Evolutionary conservation across 2,797 vertebrate genomes (phyloP), one percentile per base, ranked within the genome.

Genomic region (Sebastes itinus): DNA sequence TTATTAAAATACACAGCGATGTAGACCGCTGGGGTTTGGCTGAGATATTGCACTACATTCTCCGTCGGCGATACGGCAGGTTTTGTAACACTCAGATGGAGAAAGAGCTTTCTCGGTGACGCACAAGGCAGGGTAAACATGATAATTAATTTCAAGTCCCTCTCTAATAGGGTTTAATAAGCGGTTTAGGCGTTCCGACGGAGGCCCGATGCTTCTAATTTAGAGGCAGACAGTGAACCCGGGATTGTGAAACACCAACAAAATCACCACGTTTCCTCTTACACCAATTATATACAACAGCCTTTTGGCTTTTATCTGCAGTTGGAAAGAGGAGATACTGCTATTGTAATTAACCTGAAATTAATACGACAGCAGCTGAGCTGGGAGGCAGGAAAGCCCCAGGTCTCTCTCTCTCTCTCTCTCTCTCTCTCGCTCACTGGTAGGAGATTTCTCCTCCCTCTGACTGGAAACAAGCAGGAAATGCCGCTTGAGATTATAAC

Each of bases 291-390:
- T n/a, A 83, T 49, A 81, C 78, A 66, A 82, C 55, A 87, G 72
- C 78, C 56, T 83, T 83, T 89, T 85, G 88, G 83, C 82, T 89
- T 89, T 89, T 90, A 92, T 91, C 90, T 91, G 67, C 76, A 60
- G 77, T 83, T 79, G 22, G 71, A 85, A 87, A 82, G 68, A 35
- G 13, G 67, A 81, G 87, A 88, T 84, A 87, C 77, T 49, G 54
- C 66, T 23, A 58, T 72, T 83, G 87, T 86, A 92, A 92, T 92
- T 93, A 94, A 93, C 91, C 89, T 90, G 68, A 84, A 93, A 91
- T 87, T 69, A 87, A 86, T 73, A 77, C 55, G 27, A 80, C 83
- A 55, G 72, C 71, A 76, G 82, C 68, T 18, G 38, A 77, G 60
- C 52, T 5, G 61, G 8, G 18, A 81, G 64, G 60, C 66, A 83